Base-by-base conservation (phyloP, 2,113 vertebrate genomes). In the Grallaria varia region DNA sequence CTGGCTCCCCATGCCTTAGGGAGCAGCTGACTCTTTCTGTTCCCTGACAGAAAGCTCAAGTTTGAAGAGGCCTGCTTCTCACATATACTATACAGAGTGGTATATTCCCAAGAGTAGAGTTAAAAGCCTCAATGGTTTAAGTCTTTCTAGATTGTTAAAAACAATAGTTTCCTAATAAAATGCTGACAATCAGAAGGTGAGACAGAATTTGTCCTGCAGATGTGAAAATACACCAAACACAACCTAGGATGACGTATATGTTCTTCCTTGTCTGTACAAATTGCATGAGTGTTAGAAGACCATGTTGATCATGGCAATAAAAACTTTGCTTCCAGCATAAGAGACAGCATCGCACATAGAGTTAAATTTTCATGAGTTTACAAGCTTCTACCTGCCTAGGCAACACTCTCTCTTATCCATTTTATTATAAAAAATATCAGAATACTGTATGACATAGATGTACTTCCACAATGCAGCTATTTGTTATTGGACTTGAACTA, bases 1-100 rank as follows among this genome's bases (percentile, higher is more conserved):
- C 45, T 39, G 59, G 28, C 4, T 62, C 21, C 20, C 33, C 12
- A 21, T 12, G 21, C 30, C 30, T 63, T 33, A 52, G 35, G 30
- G 9, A 45, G 45, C 12, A 80, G 79, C 13, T 68, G n/a, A 52
- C 7, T 24, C n/a, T 67, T 78, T 28, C 76, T 10, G 8, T 5
- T 88, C 25, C 45, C 31, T 45, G 40, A 40, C 25, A 80, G 49
- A 73, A 83, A 85, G 30, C 7, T 62, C 44, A 52, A 18, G 15
- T 64, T 52, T 56, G 39, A 75, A 52, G 39, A 84, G 18, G 10
- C 14, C 39, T 30, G 27, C 9, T 87, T 69, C 35, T 90, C 59
- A 68, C 4, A 30, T 31, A 75, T 1, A 21, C 8, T 14, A 15
- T 10, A 60, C 4, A 60, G 20, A 0, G 0, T 27, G 69, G 71